Evolutionary conservation across 2,797 vertebrate genomes (phyloP), one percentile per base, ranked within the genome.

Genomic region (Pyrocephalus nanus): DNA sequence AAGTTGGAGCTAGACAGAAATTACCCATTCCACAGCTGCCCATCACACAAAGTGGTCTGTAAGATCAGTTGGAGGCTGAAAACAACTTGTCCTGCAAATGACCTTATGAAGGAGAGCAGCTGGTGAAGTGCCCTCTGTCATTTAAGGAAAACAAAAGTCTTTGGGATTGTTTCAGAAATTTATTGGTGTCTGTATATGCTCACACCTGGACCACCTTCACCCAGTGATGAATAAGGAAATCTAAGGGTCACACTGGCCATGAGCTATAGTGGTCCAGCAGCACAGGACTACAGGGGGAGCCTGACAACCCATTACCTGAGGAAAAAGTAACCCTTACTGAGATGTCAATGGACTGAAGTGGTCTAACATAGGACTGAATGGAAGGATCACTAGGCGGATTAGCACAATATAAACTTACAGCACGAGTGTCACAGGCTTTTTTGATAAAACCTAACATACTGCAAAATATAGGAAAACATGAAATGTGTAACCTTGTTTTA

Each of bases 1-100:
- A 88, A 80, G 66, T 15, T 53, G 65, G 51, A 88, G 13, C 8
- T 45, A 84, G 76, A 86, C 29, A 64, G 45, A 74, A 79, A 92
- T 76, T 21, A 93, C 42, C 60, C 45, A 26, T 94, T 90, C 61
- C 32, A 6, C 42, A 73, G 74, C 70, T 79, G 48, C 30, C 43
- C 53, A 47, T 85, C 62, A 54, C 67, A 53, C 7, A 43, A 53
- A 90, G 19, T 23, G 16, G 36, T 90, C 93, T 96, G 77, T 70
- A 58, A 93, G 90, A 95, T 78, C 71, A 74, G 19, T 58, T 3
- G 38, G 32, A 29, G 17, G 67, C 66, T 76, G 58, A 67, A 79
- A 93, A 82, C 55, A 77, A 50, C n/a, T 79, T 96, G 92, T 93
- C 86, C 88, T 85, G 50, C 65, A 92, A 82, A 82, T 80, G 61